Evolutionary conservation across 2,888 invertebrate genomes (phyloP).

Genomic region (Pherbina coryleti): DNA sequence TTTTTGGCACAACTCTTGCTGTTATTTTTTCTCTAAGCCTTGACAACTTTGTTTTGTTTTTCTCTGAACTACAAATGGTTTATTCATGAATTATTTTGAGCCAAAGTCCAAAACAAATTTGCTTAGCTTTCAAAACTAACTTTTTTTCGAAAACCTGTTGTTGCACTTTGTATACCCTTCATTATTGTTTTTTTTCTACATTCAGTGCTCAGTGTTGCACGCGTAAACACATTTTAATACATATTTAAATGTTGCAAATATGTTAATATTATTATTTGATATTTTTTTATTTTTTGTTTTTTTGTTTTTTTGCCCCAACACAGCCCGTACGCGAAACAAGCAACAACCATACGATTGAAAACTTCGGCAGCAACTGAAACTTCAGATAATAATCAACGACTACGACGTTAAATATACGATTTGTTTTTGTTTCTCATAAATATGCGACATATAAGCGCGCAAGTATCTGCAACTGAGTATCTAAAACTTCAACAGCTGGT

Average conservation of each 20-base stretch:
- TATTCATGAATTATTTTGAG: too few species aligned
- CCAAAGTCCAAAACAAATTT: too few species aligned
- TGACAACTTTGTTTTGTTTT: too few species aligned
- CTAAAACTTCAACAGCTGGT: not conserved
- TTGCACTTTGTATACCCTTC: too few species aligned
- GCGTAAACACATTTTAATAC: too few species aligned
- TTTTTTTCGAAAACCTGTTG: too few species aligned
- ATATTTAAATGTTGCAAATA: not conserved
- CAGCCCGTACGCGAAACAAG: not conserved
- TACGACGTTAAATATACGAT: not conserved
- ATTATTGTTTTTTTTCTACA: too few species aligned
- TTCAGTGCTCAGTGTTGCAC: too few species aligned
- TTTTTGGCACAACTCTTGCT: too few species aligned
- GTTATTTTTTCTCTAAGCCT: too few species aligned
- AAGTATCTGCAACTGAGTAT: not conserved
- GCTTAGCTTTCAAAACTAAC: too few species aligned
- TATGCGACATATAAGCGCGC: slow-evolving; percentile 1
- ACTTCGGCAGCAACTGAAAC: slow-evolving; percentile 52
- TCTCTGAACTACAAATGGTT: too few species aligned
- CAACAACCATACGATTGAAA: slow-evolving; percentile 48
- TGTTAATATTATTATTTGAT: not conserved
- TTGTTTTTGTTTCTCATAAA: slow-evolving; percentile 3
- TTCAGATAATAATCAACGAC: slow-evolving; percentile 19
- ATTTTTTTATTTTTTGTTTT: not conserved
- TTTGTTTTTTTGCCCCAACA: not conserved